Evolutionary conservation across 2,113 vertebrate species (phyloP).

Genomic region (Mesitornis unicolor): DNA sequence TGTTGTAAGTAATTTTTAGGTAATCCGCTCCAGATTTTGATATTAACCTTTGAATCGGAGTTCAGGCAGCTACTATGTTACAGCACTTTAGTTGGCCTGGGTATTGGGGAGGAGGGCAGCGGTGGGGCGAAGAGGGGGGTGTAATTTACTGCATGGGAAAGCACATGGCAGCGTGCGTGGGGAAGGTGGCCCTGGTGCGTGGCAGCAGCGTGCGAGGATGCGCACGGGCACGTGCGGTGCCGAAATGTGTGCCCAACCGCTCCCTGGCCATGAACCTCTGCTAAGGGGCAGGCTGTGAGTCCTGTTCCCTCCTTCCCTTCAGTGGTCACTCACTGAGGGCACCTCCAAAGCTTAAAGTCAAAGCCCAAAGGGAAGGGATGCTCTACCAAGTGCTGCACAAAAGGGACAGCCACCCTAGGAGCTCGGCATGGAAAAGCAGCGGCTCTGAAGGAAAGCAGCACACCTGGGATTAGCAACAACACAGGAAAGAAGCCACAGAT

Average conservation of each 20-base stretch:
- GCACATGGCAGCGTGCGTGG: not conserved
- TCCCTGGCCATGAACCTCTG: not conserved
- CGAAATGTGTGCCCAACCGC: not conserved
- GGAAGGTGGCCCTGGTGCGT: not conserved
- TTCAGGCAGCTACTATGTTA: constrained; percentile 89
- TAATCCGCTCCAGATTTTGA: constrained; percentile 90
- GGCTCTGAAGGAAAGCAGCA: not conserved
- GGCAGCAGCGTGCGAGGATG: not conserved
- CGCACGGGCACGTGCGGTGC: not conserved
- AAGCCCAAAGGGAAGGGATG: not conserved
- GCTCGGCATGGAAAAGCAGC: not conserved
- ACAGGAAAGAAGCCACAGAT: not conserved
- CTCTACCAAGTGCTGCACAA: not conserved
- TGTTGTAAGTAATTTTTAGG: constrained; percentile 95
- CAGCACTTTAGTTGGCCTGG: constrained; percentile 63
- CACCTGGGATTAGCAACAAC: not conserved
- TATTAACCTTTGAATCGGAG: constrained; percentile 91
- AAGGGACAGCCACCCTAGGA: not conserved
- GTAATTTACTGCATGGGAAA: constrained; percentile 4
- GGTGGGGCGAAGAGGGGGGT: not conserved
- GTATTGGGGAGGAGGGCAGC: not conserved
- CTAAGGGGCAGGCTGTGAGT: not conserved
- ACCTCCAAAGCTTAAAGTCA: not conserved
- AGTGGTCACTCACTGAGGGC: not conserved
- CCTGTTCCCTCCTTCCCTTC: not conserved